phyloP scores from a whole-genome alignment of 2,113 vertebrate species.

The Sinocyclocheilus anophthalmus region DNA sequence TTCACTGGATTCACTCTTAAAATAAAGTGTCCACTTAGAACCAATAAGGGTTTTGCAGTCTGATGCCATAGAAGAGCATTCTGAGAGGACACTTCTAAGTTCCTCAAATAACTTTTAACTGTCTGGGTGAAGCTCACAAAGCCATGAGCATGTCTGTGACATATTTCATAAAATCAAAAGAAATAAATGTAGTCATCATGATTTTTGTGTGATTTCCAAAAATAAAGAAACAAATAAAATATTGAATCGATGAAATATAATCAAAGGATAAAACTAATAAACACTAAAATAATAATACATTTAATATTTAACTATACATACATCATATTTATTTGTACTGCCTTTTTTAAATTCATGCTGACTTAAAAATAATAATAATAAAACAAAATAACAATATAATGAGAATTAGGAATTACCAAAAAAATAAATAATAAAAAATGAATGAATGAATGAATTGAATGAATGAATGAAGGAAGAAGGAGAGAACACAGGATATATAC shows the following conservation, averaged over 20 bases:
- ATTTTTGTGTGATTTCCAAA: not conserved
- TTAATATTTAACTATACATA: not conserved
- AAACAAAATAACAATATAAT: not conserved
- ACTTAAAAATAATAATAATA: too few relatives aligned
- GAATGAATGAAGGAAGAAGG: too few relatives aligned
- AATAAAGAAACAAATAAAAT: not conserved
- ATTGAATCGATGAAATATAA: not conserved
- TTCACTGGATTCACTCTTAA: not conserved
- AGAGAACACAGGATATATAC: too few relatives aligned
- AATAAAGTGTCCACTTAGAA: not conserved
- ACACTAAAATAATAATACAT: not conserved
- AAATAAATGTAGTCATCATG: not conserved
- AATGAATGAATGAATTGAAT: too few relatives aligned
- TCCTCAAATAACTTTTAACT: not conserved
- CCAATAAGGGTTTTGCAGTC: not conserved
- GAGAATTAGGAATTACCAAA: not conserved
- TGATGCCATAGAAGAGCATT: constrained; percentile 4
- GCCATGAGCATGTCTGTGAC: not conserved
- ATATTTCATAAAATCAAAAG: not conserved
- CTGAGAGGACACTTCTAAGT: not conserved
- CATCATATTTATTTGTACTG: not conserved
- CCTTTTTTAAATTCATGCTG: too few relatives aligned
- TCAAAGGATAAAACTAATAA: not conserved
- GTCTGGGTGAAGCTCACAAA: not conserved
- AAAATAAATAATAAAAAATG: too few relatives aligned